Evolutionary conservation across 1,140 invertebrate genomes (phyloP), one percentile per base, ranked within the genome.

Genomic region (Lepidostoma basale): DNA sequence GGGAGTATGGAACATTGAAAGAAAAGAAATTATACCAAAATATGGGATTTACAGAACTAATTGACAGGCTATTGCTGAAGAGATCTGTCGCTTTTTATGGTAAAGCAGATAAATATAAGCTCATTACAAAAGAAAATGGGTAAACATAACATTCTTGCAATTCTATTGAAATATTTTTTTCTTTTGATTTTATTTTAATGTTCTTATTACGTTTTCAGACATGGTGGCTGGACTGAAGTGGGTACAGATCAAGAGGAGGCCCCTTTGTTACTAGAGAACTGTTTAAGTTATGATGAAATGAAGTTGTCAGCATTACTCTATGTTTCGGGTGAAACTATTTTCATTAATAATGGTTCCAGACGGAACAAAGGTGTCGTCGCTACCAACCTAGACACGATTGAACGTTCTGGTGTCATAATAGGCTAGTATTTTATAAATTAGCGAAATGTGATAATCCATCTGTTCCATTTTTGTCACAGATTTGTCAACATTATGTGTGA

Each of bases 281-380:
- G 81, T 70, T 72, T 84, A 66, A 77, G 83, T 67, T 80, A 86
- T 76, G 79, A 85, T 64, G 83, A 85, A 74, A 82, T 85, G 25
- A 85, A 85, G 74, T 70, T 88, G n/a, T 87, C 86, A 0, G 82
- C 86, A 0, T 75, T 86, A 64, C 77, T 88, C 14, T 79, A 82
- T 8, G 76, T 87, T 26, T 85, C 84, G 2, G 86, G 85, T 1
- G 77, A 81, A 59, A 83, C 81, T 10, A 82, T 84, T 70, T 87
- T 88, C 68, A 81, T 87, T 54, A 88, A 88, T 67, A 78, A 87
- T 72, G 86, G 86, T 25, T 77, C 79, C 25, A 77, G 86, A n/a
- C 74, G 80, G n/a, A 88, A 87, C 72, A 75, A 76, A 68, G 86
- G 86, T n/a, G 69, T 79, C 4, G 74, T 81, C 1, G 58, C 74